A percentile compares a stretch with the other conserved stretches of the same genome.
Evolutionary conservation across 2,888 invertebrate genomes (phyloP).

Genomic region (Brenthis hecate): DNA sequence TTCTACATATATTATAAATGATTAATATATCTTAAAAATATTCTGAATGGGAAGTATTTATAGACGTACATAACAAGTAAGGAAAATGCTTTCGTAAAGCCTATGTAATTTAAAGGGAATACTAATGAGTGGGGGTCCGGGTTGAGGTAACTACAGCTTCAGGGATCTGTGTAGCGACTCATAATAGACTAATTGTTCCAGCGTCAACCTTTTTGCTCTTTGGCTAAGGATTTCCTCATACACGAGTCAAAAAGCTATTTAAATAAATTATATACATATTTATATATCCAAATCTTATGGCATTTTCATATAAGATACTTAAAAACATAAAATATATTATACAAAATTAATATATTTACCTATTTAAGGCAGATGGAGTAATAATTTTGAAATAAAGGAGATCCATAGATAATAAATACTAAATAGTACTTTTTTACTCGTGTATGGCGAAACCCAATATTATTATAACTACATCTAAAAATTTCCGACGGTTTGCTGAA

Average conservation of each 20-base stretch:
- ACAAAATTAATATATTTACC: too few species aligned
- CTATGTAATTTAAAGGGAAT: slow-evolving; percentile 26
- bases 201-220: slow-evolving; percentile 71
- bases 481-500: slow-evolving; percentile 76
- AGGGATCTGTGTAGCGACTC: slow-evolving; percentile 39
- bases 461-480: slow-evolving; percentile 58
- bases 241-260: slow-evolving; percentile 36
- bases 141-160: slow-evolving; percentile 22
- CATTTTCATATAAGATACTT: too few species aligned
- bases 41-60: too few species aligned
- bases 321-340: too few species aligned
- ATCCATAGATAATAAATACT: not conserved
- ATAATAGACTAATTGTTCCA: slow-evolving; percentile 68
- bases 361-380: too few species aligned
- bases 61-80: not conserved
- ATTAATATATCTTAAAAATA: not conserved
- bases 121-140: slow-evolving; percentile 4
- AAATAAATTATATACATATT: slow-evolving; percentile 41
- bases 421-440: slow-evolving; percentile 24
- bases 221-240: slow-evolving; percentile 26
- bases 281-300: not conserved
- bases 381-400: not conserved
- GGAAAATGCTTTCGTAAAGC: slow-evolving; percentile 19
- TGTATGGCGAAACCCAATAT: slow-evolving; percentile 35
- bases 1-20: not conserved